Percentiles rank a stretch among this genome's conserved stretches.
These are phyloP conservation scores for Narcine bancroftii DNA, from an alignment of 2,113 vertebrate species.

Conservation along the genomic window DNA sequence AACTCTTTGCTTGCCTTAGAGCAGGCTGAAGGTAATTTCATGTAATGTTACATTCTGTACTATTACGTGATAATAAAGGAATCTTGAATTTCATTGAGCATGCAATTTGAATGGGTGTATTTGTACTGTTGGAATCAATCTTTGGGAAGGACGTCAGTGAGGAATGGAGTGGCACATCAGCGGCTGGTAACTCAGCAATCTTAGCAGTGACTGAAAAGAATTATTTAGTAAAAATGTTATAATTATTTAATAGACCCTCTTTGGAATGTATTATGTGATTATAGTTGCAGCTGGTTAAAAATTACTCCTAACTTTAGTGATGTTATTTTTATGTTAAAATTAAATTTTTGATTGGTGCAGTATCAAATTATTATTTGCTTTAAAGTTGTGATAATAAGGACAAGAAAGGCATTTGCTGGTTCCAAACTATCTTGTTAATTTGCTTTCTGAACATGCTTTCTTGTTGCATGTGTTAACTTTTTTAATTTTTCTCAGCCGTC, in stretches of 20 bases:
- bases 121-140: background rate
- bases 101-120: background rate
- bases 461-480: background rate
- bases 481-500: slow-evolving; percentile 63
- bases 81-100: no score
- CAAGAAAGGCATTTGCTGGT: background rate
- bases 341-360: background rate
- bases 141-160: background rate
- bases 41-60: no score
- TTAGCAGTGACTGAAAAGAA: background rate
- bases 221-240: background rate
- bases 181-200: background rate
- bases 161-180: background rate
- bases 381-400: background rate
- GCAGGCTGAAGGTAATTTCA: no score
- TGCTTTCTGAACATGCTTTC: background rate
- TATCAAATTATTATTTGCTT: background rate
- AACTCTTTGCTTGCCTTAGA: no score
- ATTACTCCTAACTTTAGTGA: background rate
- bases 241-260: background rate
- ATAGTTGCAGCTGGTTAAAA: background rate
- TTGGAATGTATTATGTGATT: background rate
- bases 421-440: background rate
- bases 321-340: background rate
- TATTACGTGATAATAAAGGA: no score